These are phyloP conservation scores for Siniperca knerii DNA, from an alignment of 2,113 vertebrate genomes.

Conservation along the genomic window DNA sequence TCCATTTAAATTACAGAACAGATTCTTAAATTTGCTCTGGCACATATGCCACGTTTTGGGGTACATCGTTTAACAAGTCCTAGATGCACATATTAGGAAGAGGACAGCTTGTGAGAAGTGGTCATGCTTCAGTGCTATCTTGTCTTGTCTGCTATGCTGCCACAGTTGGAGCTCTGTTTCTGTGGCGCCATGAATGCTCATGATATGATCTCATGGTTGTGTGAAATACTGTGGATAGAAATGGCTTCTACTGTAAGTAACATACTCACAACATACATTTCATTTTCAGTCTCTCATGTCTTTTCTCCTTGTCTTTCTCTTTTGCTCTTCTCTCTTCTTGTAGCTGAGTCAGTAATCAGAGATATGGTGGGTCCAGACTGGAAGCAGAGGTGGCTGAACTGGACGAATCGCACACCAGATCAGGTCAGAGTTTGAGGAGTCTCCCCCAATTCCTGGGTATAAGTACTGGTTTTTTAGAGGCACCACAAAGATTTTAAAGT, in stretches of 20 bases:
- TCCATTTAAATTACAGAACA: background rate
- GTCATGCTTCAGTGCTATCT: background rate
- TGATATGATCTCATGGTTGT: background rate
- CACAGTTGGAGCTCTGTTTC: background rate
- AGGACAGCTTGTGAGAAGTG: background rate
- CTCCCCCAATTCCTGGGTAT: background rate
- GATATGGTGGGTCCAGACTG: conserved; percentile 98
- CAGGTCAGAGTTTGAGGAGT: conserved; percentile 84
- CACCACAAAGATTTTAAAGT: background rate
- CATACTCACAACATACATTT: background rate
- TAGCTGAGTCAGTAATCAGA: conserved; percentile 94
- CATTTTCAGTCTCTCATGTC: background rate
- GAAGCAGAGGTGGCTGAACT: conserved; percentile 95
- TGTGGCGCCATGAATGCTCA: background rate
- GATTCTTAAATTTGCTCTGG: background rate
- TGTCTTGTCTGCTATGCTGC: background rate
- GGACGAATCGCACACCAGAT: conserved; percentile 91
- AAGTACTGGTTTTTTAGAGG: background rate
- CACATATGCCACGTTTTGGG: background rate
- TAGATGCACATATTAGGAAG: background rate
- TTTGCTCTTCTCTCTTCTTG: background rate
- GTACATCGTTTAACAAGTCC: background rate
- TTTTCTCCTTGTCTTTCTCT: background rate
- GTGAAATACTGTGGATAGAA: background rate
- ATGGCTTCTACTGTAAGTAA: background rate